Percentiles rank a stretch among this genome's conserved stretches.
These are phyloP conservation scores for Actinia equina DNA, from an alignment of 64 coral and sea anemone genomes.

Conservation along the genomic window DNA sequence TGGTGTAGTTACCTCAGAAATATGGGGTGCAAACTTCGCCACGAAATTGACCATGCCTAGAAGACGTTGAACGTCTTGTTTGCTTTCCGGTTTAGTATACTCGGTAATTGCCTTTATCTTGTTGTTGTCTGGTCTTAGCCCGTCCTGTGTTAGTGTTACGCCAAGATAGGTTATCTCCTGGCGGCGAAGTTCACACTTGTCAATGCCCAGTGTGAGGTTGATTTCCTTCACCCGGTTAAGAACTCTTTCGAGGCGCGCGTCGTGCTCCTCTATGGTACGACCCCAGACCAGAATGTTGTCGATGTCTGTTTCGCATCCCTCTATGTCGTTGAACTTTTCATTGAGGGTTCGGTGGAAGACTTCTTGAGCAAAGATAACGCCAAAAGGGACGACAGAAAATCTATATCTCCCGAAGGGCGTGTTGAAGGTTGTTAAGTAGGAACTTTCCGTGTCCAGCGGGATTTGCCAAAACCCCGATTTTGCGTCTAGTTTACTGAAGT, in stretches of 20 bases:
- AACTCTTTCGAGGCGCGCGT: not conserved
- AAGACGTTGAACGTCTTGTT: slow-evolving; percentile 14
- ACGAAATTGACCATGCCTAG: slow-evolving; percentile 37
- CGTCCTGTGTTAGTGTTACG: slow-evolving; percentile 39
- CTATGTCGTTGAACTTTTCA: slow-evolving; percentile 22
- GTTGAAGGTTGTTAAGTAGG: slow-evolving; percentile 17
- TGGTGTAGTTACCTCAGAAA: slow-evolving; percentile 13
- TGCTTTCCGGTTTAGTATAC: not conserved
- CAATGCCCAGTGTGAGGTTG: slow-evolving; percentile 31
- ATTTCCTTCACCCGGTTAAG: slow-evolving; percentile 1
- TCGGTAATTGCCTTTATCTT: slow-evolving; percentile 28
- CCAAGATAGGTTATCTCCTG: slow-evolving; percentile 12
- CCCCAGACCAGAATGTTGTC: slow-evolving; percentile 59
- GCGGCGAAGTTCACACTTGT: slow-evolving; percentile 12
- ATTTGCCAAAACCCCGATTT: slow-evolving; percentile 4
- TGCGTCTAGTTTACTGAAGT: not conserved
- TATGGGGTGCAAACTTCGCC: not conserved
- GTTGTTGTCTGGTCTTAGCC: slow-evolving; percentile 21
- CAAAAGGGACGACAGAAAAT: slow-evolving; percentile 32
- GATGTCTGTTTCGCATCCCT: slow-evolving; percentile 32
- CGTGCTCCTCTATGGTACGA: slow-evolving; percentile 32
- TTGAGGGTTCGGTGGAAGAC: slow-evolving; percentile 38
- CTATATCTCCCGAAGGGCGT: slow-evolving; percentile 36
- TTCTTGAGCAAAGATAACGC: slow-evolving; percentile 45
- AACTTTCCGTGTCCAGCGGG: no score